These are phyloP conservation scores for Xiphorhynchus erythropygius DNA, from an alignment of 2,797 vertebrate genomes.

Conservation along the genomic window DNA sequence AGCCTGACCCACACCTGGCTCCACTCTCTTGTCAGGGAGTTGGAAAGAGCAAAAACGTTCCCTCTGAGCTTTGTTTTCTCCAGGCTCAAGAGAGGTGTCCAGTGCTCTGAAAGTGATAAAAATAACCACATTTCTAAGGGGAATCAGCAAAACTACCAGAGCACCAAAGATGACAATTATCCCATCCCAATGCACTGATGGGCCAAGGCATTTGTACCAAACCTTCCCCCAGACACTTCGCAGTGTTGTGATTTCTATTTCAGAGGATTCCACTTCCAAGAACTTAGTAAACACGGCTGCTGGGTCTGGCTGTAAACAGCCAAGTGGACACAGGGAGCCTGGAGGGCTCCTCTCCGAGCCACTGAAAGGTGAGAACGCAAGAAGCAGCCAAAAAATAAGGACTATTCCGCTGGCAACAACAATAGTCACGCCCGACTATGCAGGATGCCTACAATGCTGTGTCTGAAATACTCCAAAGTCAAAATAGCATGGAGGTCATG, in stretches of 20 bases:
- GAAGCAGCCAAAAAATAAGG: neutral
- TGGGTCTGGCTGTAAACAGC: neutral
- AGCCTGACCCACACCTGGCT: neutral
- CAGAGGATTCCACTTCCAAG: neutral
- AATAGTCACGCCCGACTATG: slow-evolving; percentile 18
- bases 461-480: neutral
- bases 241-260: accelerated
- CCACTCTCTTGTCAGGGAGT: neutral
- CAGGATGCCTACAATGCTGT: neutral
- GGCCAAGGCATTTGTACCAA: neutral
- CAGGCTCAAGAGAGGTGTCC: neutral
- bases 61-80: neutral
- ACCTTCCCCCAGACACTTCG: neutral
- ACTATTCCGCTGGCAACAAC: slow-evolving; percentile 50
- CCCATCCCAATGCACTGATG: accelerated
- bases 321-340: neutral
- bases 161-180: neutral
- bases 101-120: neutral
- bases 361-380: slow-evolving; percentile 30
- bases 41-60: neutral
- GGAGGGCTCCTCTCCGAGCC: neutral
- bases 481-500: neutral
- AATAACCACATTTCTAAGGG: neutral
- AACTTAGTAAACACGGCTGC: neutral
- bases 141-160: neutral